Base-by-base conservation (phyloP, 2,797 vertebrate genomes). In the Benthosema pterotum region DNA sequence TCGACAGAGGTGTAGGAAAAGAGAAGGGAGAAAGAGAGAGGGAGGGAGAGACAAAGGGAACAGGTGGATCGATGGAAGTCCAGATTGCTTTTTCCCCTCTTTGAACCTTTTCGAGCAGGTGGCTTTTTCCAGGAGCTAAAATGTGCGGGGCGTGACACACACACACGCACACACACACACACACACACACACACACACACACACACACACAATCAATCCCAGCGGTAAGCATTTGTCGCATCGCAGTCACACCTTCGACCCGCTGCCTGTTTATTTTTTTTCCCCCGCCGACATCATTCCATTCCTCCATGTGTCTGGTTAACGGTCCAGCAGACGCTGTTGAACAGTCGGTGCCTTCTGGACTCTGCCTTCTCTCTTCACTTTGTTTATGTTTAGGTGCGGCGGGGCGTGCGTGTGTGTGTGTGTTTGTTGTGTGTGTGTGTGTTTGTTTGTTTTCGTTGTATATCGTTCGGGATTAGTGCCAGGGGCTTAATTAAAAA, bases 401-500 rank as follows among this genome's bases (percentile, higher is more conserved):
- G 53, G 49, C 51, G 48, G 13, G 53, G 53, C 38, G n/a, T 18
- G 16, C 55, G 14, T 52, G 61, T 69, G 67, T 66, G 65, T 48
- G 52, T 12, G 55, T 8, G 72, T 50, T 63, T 55, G 57, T 81
- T 65, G n/a, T 13, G 22, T 18, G 19, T 46, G 9, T 14, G 22
- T 3, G n/a, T 25, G 17, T 5, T 75, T 63, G 63, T 79, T 74
- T n/a, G n/a, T n/a, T n/a, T n/a, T n/a, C n/a, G n/a, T 84, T 90
- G 87, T 89, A 91, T 89, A 89, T 88, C 87, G 82, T 71, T 38
- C 70, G 79, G 88, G 89, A 89, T 91, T 91, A 90, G 84, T 73
- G 71, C 83, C 43, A 69, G 82, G 77, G 87, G 83, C 83, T 88
- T 92, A 90, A 90, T 91, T 90, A 88, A 93, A 92, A 92, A 90